Percentiles rank a stretch among this genome's conserved stretches.
These are phyloP conservation scores for Pantherophis guttatus DNA, from an alignment of 2,113 vertebrate species.

Conservation along the genomic window DNA sequence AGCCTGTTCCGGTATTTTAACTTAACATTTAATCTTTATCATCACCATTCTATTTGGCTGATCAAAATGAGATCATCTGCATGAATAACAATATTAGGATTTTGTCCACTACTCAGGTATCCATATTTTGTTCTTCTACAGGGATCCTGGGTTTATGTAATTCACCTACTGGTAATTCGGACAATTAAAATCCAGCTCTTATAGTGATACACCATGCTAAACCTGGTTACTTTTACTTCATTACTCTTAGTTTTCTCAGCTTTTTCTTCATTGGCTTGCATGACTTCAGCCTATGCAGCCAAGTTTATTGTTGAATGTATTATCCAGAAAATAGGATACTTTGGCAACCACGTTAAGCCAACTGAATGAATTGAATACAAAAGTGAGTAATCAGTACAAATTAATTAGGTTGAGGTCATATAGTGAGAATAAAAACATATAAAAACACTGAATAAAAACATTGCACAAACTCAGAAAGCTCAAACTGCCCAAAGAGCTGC, in stretches of 20 bases:
- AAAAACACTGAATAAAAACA: too few relatives aligned
- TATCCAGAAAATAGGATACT: not conserved
- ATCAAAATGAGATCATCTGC: not conserved
- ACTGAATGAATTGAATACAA: not conserved
- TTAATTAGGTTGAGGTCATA: not conserved
- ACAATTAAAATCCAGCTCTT: not conserved
- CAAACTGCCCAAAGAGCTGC: too few relatives aligned
- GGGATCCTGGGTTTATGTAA: not conserved
- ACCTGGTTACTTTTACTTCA: not conserved
- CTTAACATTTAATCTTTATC: not conserved
- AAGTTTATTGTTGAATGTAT: not conserved
- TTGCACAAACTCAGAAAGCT: too few relatives aligned
- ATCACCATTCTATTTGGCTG: not conserved
- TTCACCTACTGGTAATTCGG: not conserved
- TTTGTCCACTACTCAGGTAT: too few relatives aligned
- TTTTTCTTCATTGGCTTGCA: not conserved
- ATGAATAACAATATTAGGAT: not conserved
- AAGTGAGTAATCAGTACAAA: not conserved
- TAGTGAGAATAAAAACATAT: not conserved
- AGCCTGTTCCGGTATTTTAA: not conserved
- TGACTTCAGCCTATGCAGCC: not conserved
- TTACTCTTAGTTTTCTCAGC: not conserved
- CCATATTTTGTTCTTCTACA: not conserved
- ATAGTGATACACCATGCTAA: not conserved
- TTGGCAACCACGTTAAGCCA: not conserved